Evolutionary conservation across 2,797 vertebrate species (phyloP), one percentile per base, ranked within the genome.

Genomic region (Manis pentadactyla): DNA sequence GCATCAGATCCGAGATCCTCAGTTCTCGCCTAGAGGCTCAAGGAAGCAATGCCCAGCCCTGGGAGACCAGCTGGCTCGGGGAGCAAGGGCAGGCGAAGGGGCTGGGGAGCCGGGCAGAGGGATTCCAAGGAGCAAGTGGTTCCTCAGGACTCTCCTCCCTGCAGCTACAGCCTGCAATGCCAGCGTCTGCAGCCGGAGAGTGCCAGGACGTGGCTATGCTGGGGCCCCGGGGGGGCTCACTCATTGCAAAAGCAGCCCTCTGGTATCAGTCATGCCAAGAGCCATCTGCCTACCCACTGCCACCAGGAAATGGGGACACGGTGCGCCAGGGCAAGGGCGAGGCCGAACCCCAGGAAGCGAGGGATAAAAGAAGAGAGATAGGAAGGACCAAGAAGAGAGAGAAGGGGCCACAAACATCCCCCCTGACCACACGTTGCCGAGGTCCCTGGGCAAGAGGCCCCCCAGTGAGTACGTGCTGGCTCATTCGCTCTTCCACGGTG

Each of bases 401-500:
- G n/a, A 3, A 31, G 87, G 9, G 18, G 18, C 34, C 34, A 0
- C 0, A 27, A 8, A 46, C 2, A 12, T 3, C 71, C 18, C 4
- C 61, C 49, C 7, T 39, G 5, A 12, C 46, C 11, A 46, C 27
- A 12, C 29, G n/a, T 7, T 17, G 27, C 5, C 0, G 39, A 69
- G 34, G 17, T 3, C 25, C 11, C 1, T 1, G 29, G 37, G 57
- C 51, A 46, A 64, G 46, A 19, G 73, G 74, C 37, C n/a, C 69
- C 31, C 5, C 3, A 42, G 42, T 19, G 9, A 1, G 39, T 37
- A 17, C 2, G 46, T 2, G 68, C 81, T 71, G 1, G 4, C 15
- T 21, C 21, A 7, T 12, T 15, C 13, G 55, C 74, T 39, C 49
- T 18, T 17, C 0, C 0, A 1, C 0, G 13, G 34, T 7, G 0